Evolutionary conservation across 2,113 vertebrate genomes (phyloP).

Genomic region (Artemisiospiza belli): DNA sequence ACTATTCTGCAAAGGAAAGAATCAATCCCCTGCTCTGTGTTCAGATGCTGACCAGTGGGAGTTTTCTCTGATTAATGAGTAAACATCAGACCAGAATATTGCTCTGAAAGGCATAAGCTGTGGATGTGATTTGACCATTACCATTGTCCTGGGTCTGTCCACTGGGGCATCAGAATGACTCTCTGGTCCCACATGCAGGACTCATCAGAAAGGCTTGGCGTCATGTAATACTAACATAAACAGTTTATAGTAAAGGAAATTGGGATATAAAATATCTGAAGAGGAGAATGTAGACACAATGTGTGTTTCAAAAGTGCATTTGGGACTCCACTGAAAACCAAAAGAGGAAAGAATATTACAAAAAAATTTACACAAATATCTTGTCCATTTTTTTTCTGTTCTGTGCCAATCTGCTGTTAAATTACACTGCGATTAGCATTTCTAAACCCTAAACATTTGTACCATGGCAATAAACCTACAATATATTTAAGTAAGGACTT

Average conservation of each 20-base stretch:
- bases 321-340: not conserved
- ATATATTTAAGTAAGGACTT: not conserved
- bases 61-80: not conserved
- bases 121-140: not conserved
- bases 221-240: conserved; percentile 2
- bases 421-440: not conserved
- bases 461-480: not conserved
- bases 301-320: not conserved
- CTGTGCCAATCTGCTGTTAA: not conserved
- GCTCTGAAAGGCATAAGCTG: not conserved
- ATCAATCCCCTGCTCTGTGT: not conserved
- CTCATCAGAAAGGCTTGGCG: not conserved
- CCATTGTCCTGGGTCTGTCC: not conserved
- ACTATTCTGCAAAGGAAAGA: not conserved
- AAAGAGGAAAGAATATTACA: not conserved
- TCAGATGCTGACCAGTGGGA: not conserved
- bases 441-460: not conserved
- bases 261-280: conserved; percentile 23
- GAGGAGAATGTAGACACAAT: not conserved
- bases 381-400: not conserved
- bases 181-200: not conserved
- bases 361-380: not conserved
- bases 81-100: not conserved
- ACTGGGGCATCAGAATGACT: not conserved
- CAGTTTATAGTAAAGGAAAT: conserved; percentile 22